Evolutionary conservation across 2,113 vertebrate species (phyloP), one percentile per base, ranked within the genome.

Genomic region (Tachysurus fulvidraco): DNA sequence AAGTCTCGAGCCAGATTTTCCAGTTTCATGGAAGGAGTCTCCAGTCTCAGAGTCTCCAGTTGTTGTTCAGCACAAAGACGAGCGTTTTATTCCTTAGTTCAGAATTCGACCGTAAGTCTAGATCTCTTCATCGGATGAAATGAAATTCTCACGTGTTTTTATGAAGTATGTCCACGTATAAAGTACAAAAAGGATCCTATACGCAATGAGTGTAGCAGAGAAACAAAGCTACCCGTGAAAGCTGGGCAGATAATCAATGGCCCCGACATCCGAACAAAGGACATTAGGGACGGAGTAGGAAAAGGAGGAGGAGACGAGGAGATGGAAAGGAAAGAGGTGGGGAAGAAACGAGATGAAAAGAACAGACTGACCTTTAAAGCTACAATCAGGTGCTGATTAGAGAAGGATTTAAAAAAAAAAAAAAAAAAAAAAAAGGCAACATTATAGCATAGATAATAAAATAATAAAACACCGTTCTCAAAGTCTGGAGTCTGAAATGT

Each of bases 181-280:
- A 30, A 60, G 28, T 60, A 4, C 17, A 80, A 21, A 5, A 8
- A 4, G 7, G 16, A 36, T 28, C n/a, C 8, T 36, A 41, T 19
- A 6, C 54, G 36, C 17, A n/a, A n/a, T n/a, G 54, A 80, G 54
- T 6, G 8, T 30, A 41, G 78, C 54, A 59, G 11, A 14, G 10
- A 25, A 50, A 74, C 71, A 14, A 57, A 80, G n/a, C n/a, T 83
- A 11, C 19, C 64, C n/a, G 13, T 67, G 64, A 67, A 79, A 79
- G 46, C 46, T 41, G 82, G n/a, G 46, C 82, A 36, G 65, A 71
- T 83, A 73, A 83, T 83, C 82, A 83, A 83, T 83, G 30, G 36
- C 5, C 50, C 8, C 7, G 28, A 71, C 52, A 55, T 55, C 28
- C 23, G 52, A 52, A 83, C 65, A 71, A 83, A 71, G 52, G 82